These are phyloP conservation scores for Aspidapion aeneum DNA, from an alignment of 2,888 invertebrate species.

Conservation along the genomic window DNA sequence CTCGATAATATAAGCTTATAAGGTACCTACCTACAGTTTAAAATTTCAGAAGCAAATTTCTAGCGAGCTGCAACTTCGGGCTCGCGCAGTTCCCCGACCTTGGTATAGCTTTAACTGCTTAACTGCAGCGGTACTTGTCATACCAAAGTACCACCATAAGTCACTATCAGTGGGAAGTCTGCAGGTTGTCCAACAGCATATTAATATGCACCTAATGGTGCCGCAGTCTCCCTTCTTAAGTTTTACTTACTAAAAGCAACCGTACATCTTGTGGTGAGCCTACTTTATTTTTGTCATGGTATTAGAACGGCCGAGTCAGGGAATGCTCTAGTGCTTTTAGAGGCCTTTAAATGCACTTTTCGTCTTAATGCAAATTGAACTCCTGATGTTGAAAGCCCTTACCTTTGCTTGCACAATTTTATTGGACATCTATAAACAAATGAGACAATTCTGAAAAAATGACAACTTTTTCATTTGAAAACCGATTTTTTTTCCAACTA, in stretches of 20 bases:
- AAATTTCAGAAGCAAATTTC: background rate
- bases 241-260: slow-evolving; percentile 26
- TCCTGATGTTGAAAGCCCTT: too few species aligned
- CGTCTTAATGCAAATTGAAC: too few species aligned
- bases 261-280: slow-evolving; percentile 17
- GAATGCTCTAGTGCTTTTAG: too few species aligned
- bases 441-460: too few species aligned
- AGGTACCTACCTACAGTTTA: too few species aligned
- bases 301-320: background rate
- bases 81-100: background rate
- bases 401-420: too few species aligned
- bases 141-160: slow-evolving; percentile 30
- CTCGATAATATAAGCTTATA: too few species aligned
- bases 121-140: background rate
- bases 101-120: background rate
- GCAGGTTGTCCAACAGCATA: slow-evolving; percentile 39
- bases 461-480: too few species aligned
- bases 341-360: too few species aligned
- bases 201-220: slow-evolving; percentile 40
- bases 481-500: too few species aligned
- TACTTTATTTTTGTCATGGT: slow-evolving; percentile 16
- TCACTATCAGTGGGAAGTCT: slow-evolving; percentile 44
- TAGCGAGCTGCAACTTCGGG: too few species aligned
- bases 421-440: too few species aligned
- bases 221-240: slow-evolving; percentile 26